These are phyloP conservation scores for Melitaea athalia DNA, from an alignment of 2,888 invertebrate species.

Conservation along the genomic window DNA sequence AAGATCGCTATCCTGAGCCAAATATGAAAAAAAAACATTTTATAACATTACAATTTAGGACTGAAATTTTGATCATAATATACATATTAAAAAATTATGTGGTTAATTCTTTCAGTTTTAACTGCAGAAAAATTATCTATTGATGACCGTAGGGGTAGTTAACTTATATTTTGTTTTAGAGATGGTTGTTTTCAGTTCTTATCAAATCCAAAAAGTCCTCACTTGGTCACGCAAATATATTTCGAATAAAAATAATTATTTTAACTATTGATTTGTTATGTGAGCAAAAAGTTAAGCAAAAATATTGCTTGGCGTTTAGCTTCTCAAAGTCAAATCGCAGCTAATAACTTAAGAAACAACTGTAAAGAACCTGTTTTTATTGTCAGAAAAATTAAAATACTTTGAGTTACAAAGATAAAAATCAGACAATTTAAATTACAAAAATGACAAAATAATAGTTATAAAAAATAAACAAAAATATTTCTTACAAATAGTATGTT, in stretches of 20 bases:
- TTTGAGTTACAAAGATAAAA: too few species aligned
- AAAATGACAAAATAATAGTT: too few species aligned
- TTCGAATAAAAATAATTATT: background rate
- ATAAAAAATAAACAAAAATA: too few species aligned
- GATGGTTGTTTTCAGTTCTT: background rate
- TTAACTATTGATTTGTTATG: background rate
- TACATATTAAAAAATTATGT: background rate
- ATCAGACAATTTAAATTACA: too few species aligned
- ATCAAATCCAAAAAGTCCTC: background rate
- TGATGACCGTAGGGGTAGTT: background rate
- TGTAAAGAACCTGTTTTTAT: conserved; percentile 4
- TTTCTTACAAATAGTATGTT: too few species aligned
- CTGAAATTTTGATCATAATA: background rate
- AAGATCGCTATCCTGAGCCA: conserved; percentile 2
- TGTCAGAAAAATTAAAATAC: background rate
- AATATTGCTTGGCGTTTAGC: background rate
- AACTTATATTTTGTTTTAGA: background rate
- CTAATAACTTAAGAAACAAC: background rate
- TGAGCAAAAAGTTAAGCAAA: background rate
- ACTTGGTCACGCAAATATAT: conserved; percentile 6
- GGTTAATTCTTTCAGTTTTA: background rate
- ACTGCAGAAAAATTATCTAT: background rate
- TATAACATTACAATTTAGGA: conserved; percentile 1
- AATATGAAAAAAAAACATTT: conserved; percentile 2
- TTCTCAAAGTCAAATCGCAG: background rate